Percentiles rank a stretch among this genome's conserved stretches.
Evolutionary conservation across 1,140 invertebrate genomes (phyloP).

Genomic region (Antheraea mylitta): DNA sequence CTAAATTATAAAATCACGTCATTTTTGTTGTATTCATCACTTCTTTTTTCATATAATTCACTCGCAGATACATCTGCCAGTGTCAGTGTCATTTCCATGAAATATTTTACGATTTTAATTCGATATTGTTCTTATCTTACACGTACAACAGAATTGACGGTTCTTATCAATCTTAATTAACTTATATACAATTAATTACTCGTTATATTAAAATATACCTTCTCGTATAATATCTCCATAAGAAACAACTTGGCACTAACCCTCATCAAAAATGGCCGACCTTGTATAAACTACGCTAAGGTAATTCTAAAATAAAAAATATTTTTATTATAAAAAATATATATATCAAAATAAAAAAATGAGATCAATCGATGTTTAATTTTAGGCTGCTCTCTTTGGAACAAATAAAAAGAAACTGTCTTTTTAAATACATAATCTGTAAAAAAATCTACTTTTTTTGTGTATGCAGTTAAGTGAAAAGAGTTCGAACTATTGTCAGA

Average conservation of each 20-base stretch:
- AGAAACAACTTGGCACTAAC: conserved; percentile 52
- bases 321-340: conserved; percentile 32
- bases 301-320: conserved; percentile 57
- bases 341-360: conserved; percentile 64
- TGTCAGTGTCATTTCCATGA: not conserved
- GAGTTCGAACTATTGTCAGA: not conserved
- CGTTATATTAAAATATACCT: conserved; percentile 49
- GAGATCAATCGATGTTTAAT: conserved; percentile 75
- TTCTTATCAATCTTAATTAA: conserved; percentile 34
- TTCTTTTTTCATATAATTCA: not conserved
- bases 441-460: conserved; percentile 32
- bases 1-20: conserved; percentile 13
- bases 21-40: conserved; percentile 2
- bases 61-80: not conserved
- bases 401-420: conserved; percentile 64
- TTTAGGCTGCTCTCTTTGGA: conserved; percentile 77
- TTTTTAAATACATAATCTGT: conserved; percentile 24
- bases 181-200: conserved; percentile 39
- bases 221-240: conserved; percentile 45
- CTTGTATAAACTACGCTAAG: conserved; percentile 26
- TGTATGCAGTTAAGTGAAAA: conserved; percentile 16
- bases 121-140: not conserved
- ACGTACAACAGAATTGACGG: not conserved
- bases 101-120: not conserved
- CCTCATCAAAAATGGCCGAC: conserved; percentile 34